Evolutionary conservation across 2,797 vertebrate species (phyloP).

Genomic region (Delichon dasypus): DNA sequence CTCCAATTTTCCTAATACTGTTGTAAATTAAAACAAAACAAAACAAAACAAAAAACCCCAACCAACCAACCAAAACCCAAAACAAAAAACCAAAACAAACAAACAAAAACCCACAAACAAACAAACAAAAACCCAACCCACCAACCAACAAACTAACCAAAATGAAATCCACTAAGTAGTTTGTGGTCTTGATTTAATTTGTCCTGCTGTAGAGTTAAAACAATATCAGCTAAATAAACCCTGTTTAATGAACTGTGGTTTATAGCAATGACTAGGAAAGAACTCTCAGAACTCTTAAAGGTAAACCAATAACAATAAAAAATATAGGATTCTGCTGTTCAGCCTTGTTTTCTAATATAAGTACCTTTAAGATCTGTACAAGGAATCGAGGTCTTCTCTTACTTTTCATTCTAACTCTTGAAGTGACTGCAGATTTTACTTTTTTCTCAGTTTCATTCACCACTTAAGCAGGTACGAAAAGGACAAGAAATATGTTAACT

Average conservation of each 20-base stretch:
- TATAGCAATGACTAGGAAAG: not conserved
- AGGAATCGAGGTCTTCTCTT: not conserved
- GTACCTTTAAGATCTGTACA: not conserved
- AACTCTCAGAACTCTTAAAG: not conserved
- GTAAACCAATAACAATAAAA: not conserved
- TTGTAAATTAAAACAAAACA: not conserved
- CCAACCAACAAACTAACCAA: not conserved
- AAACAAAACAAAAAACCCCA: not conserved
- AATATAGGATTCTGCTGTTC: not conserved
- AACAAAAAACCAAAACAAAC: not conserved
- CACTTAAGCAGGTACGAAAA: not conserved
- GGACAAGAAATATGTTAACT: not conserved
- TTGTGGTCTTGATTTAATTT: not conserved
- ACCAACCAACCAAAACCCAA: not conserved
- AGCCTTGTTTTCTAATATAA: not conserved
- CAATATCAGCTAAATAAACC: not conserved
- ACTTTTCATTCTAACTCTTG: not conserved
- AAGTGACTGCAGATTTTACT: not conserved
- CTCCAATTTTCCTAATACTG: not conserved
- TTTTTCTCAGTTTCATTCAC: not conserved
- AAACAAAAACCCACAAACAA: not conserved
- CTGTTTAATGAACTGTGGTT: not conserved
- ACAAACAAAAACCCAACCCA: not conserved
- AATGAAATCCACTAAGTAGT: not conserved
- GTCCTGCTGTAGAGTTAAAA: not conserved